phyloP scores from a whole-genome alignment of 2,113 vertebrate species.

The Cebidichthys violaceus region DNA sequence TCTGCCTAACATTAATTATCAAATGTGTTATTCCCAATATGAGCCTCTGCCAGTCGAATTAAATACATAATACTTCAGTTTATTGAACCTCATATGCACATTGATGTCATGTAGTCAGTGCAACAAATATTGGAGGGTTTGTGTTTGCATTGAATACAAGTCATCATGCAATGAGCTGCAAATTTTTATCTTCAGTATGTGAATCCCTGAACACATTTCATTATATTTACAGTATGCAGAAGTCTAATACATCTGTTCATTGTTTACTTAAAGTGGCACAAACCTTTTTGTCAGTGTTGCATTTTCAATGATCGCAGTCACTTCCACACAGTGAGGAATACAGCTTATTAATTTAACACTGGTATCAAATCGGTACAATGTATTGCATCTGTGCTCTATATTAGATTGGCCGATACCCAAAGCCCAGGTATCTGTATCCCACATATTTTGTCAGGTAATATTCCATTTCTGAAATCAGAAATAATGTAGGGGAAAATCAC shows the following conservation, averaged over 20 bases:
- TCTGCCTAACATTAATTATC: background rate
- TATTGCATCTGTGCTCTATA: background rate
- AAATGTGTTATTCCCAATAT: background rate
- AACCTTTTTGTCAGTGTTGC: background rate
- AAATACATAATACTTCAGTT: background rate
- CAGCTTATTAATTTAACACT: background rate
- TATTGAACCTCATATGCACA: background rate
- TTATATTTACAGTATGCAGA: background rate
- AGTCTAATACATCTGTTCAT: background rate
- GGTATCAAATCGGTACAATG: background rate
- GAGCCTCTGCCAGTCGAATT: background rate
- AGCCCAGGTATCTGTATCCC: background rate
- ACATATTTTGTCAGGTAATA: background rate
- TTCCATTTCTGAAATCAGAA: slow-evolving; percentile 11
- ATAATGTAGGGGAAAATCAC: background rate
- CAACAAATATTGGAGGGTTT: background rate
- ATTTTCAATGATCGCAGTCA: background rate
- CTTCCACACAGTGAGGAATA: background rate
- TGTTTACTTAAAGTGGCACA: background rate
- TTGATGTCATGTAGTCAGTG: background rate
- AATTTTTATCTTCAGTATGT: background rate
- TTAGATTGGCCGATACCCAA: background rate
- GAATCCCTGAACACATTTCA: background rate
- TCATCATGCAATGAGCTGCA: no score
- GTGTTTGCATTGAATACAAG: background rate